Base-by-base conservation (phyloP, 2,888 invertebrate species). In the Torymus auratus region DNA sequence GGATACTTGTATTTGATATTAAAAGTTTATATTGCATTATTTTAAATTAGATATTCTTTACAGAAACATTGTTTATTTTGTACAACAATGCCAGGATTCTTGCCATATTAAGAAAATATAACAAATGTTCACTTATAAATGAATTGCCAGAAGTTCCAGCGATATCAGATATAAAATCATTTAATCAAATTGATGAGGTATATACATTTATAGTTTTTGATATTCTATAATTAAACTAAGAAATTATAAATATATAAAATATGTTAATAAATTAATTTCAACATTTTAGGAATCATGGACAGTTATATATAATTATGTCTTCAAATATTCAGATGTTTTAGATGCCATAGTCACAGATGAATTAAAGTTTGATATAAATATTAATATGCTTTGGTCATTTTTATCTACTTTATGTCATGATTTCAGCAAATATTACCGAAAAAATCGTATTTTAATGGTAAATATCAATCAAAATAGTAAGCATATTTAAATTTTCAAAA, bases 51-150 rank as follows among this genome's bases (percentile, higher is more conserved):
- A 41, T 41, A 7, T 41, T 41, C 7, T 1, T 41, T 41, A 55
- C 89, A 95, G 95, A 95, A 72, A 94, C 95, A 55, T 92, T 94
- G 41, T 96, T 96, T 89, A 93, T 96, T 78, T 91, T 96, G 50
- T 96, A 96, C 89, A 96, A 96, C 88, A 94, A 94, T 88, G 96
- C 95, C 0, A 93, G 96, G 83, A 88, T 96, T 71, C 93, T 94
- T 85, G 93, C 94, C 0, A 92, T 96, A 72, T 91, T 95, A 78
- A 92, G 93, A 84, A 94, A 93, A 82, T 96, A 94, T 88, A 91
- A 93, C 82, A 91, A 93, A 11, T 93, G 92, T 87, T 93, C 94
- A 4, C 79, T 83, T 3, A 88, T 90, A 14, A 93, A 93, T 1
- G 87, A 89, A 3, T 95, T 95, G 89, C 94, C 94, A 15, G 85